Base-by-base conservation (phyloP, 2,888 invertebrate genomes). In the Globia sparganii region DNA sequence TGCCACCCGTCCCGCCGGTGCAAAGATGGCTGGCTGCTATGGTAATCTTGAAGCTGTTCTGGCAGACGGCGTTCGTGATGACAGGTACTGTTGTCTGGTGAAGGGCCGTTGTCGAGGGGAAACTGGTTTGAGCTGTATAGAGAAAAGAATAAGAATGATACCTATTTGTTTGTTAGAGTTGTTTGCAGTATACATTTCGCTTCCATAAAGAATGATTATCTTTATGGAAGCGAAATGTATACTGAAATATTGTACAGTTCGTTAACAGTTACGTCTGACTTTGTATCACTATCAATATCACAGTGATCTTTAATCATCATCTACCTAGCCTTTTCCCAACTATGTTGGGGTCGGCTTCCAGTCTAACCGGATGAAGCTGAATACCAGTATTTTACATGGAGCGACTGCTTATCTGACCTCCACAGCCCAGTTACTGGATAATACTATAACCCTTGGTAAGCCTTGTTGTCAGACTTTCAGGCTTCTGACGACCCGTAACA, bases 11-110 rank as follows among this genome's bases (percentile, higher is more conserved):
- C 0, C 97, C 97, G 34, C 92, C 91, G 46, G 96, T 95, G 83
- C 97, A 97, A 18, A 97, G 86, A 82, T 97, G 96, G 70, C 93
- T 94, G 9, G 15, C 88, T 89, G 34, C 94, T 40, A 97, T 91
- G 0, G 88, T 75, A 5, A 95, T 90, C 2, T 93, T 90, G 86
- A 94, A 97, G 71, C 92, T 92, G 6, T 88, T 88, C 85, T 96
- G 96, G 86, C 97, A 97, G 2, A 89, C 91, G 0, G 86, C 72
- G 80, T 97, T 97, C 2, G 91, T 91, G 66, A 97, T 93, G 46
- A 97, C 86, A 0, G 84, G 88, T 13, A 94, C 87, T 0, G 90
- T 72, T 0, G 86, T 78, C 40, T 89, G 88, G 18, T 87, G 84
- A 6, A 89, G 81, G 0, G 89, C 28, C 0, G 89, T 89, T 0